Evolutionary conservation across 2,797 vertebrate species (phyloP).

Genomic region (Danio albolineatus): DNA sequence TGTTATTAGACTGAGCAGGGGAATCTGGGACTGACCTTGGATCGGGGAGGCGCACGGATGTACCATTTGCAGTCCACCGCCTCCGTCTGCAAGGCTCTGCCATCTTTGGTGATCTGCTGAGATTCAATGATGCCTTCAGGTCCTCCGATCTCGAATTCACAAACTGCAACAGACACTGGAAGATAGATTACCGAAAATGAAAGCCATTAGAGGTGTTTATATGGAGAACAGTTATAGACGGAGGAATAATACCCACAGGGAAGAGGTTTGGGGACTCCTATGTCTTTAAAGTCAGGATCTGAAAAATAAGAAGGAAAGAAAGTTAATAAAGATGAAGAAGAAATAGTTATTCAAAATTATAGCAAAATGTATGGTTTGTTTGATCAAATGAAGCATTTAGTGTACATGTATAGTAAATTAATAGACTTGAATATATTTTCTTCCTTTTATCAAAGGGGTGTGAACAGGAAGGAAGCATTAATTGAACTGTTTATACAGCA

Average conservation of each 20-base stretch:
- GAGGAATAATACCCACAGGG: conserved; percentile 88
- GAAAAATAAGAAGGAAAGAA: conserved; percentile 65
- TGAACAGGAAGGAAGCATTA: too few relatives aligned
- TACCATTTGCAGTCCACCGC: conserved; percentile 99
- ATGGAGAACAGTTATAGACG: conserved; percentile 25
- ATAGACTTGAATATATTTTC: too few relatives aligned
- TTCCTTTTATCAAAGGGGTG: too few relatives aligned
- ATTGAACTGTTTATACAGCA: too few relatives aligned
- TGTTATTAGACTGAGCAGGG: conserved; percentile 2
- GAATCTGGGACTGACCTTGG: conserved; percentile 88
- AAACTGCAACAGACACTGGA: conserved; percentile 76
- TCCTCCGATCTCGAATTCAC: conserved; percentile 98
- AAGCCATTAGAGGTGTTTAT: conserved; percentile 35
- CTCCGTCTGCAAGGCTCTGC: conserved; percentile 90
- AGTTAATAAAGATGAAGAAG: conserved; percentile 48
- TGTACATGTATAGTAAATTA: too few relatives aligned
- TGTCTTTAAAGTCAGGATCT: conserved; percentile 99
- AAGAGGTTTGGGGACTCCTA: conserved; percentile 94
- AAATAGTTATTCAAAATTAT: conserved; percentile 53
- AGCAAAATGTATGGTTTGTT: not conserved
- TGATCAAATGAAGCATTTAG: not conserved
- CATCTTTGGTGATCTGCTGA: conserved; percentile 93
- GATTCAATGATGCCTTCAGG: conserved; percentile 99
- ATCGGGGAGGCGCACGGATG: conserved; percentile 94
- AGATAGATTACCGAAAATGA: conserved; percentile 49